phyloP scores from a whole-genome alignment of 2,113 vertebrate species.

The Oreochromis tanganicae region DNA sequence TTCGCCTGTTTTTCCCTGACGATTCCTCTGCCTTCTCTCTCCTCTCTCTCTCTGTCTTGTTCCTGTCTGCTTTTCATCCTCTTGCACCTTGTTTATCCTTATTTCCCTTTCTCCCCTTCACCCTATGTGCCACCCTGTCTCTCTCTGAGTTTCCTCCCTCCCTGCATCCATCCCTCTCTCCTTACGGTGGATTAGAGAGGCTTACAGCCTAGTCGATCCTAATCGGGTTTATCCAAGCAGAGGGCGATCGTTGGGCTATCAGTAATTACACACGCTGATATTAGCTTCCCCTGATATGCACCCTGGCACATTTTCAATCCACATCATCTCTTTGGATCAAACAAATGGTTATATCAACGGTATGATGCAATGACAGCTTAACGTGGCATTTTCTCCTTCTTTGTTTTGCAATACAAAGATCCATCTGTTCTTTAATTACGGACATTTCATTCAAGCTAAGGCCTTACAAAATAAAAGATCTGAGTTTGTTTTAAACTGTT shows the following conservation, averaged over 20 bases:
- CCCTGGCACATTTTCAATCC: constrained; percentile 52
- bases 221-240: constrained; percentile 66
- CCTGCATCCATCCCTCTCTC: constrained; percentile 21
- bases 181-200: constrained; percentile 47
- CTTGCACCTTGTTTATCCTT: neutral
- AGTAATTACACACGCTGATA: constrained; percentile 59
- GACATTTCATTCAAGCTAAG: neutral
- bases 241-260: constrained; percentile 58
- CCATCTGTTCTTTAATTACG: constrained; percentile 37
- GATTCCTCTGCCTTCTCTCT: neutral
- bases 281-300: constrained; percentile 51
- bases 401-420: constrained; percentile 50
- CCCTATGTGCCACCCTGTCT: neutral
- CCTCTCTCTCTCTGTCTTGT: neutral
- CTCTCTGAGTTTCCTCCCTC: neutral
- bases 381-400: neutral
- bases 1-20: neutral
- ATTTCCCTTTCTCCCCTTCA: neutral
- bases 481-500: neutral
- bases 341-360: constrained; percentile 29
- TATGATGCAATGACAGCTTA: constrained; percentile 15
- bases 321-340: constrained; percentile 48
- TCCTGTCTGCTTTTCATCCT: neutral
- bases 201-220: constrained; percentile 60
- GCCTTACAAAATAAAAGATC: neutral